Conservation (phyloP, 2,113 vertebrate genomes). For the Apaloderma vittatum region DNA sequence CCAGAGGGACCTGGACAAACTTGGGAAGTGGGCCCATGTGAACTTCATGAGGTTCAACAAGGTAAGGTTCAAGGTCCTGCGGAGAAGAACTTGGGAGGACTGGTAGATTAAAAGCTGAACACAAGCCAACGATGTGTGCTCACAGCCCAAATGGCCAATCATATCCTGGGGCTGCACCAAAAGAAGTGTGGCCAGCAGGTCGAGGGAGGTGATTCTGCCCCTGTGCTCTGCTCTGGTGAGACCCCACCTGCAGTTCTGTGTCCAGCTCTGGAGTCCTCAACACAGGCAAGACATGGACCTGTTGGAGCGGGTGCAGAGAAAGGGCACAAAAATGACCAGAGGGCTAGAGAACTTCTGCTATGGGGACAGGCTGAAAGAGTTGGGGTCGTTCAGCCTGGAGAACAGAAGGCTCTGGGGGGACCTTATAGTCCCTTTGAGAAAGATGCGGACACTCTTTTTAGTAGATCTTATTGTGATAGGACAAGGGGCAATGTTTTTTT, state of each 20-base stretch:
- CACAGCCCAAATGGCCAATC: not conserved
- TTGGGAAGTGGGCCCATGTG: fast-evolving
- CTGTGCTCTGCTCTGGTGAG: not conserved
- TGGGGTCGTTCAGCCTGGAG: not conserved
- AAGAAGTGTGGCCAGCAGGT: fast-evolving
- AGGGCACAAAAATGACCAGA: not conserved
- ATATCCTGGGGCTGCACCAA: not conserved
- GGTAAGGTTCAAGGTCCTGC: not conserved
- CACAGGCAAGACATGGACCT: fast-evolving
- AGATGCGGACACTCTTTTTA: not conserved
- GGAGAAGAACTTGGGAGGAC: not conserved
- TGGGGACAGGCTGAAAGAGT: not conserved
- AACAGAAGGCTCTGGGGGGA: not conserved
- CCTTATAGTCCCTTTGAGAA: not conserved
- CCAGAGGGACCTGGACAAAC: not conserved
- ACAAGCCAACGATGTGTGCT: fast-evolving
- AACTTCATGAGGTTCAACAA: not conserved
- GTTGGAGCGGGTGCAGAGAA: fast-evolving
- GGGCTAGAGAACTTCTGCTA: not conserved
- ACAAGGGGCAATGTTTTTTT: not conserved
- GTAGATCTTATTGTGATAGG: fast-evolving
- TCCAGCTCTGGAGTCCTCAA: not conserved
- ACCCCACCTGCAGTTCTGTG: not conserved
- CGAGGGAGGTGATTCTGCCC: not conserved
- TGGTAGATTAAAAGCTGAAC: not conserved